Conservation (phyloP, 2,888 invertebrate species). For the Phlogophora meticulosa region DNA sequence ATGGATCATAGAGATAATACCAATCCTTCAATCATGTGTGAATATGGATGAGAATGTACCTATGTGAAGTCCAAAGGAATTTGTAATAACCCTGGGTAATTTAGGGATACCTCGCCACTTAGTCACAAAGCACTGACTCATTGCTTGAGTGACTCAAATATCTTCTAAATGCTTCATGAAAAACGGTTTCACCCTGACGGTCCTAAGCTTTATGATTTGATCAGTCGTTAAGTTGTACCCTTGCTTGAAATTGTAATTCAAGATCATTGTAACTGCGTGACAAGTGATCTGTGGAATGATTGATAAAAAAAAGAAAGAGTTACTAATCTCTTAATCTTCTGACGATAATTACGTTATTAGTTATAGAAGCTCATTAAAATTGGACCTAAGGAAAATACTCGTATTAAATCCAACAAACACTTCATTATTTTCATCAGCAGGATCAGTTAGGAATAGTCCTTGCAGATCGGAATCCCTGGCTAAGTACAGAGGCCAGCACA, state of each 20-base stretch:
- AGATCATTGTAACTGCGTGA: not conserved
- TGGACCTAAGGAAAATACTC: no score
- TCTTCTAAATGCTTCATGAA: constrained; percentile 47
- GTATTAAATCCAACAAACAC: not conserved
- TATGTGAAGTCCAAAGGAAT: constrained; percentile 23
- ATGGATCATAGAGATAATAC: no score
- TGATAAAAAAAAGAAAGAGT: no score
- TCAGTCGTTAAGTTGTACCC: not conserved
- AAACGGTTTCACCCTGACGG: constrained; percentile 25
- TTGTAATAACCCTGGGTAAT: constrained; percentile 34
- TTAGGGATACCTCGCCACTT: constrained; percentile 51
- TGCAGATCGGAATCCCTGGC: not conserved
- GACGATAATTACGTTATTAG: no score
- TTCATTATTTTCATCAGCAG: not conserved
- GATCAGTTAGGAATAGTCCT: no score
- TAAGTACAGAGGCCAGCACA: no score
- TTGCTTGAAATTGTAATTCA: not conserved
- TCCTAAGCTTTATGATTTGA: constrained; percentile 1
- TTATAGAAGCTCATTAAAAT: no score
- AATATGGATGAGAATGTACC: constrained; percentile 7
- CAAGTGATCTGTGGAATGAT: no score
- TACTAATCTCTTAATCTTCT: no score
- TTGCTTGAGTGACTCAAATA: constrained; percentile 52
- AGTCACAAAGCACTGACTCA: constrained; percentile 59
- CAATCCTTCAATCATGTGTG: not conserved